Evolutionary conservation across 2,797 vertebrate genomes (phyloP).

Genomic region (Choloepus didactylus): DNA sequence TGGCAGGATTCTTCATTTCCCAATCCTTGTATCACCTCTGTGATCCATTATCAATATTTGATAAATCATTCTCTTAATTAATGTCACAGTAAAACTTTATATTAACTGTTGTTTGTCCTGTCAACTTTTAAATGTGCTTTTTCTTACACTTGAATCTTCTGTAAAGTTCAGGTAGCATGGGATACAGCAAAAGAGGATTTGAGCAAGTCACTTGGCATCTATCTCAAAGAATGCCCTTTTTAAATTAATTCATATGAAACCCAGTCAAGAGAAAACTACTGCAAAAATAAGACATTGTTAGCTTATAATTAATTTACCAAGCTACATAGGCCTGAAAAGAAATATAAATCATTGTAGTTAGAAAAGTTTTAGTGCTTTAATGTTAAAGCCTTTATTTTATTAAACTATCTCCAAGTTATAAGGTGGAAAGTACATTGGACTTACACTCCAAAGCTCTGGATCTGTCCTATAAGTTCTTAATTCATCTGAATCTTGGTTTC

Average conservation of each 20-base stretch:
- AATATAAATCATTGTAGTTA: not conserved
- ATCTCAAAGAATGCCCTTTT: constrained; percentile 51
- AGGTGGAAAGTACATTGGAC: too few species aligned
- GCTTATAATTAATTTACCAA: not conserved
- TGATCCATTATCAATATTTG: not conserved
- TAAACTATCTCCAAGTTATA: not conserved
- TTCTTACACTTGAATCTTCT: not conserved
- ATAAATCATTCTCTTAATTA: not conserved
- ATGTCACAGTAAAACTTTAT: not conserved
- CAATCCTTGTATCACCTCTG: not conserved
- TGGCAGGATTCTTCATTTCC: not conserved
- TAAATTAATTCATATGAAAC: constrained; percentile 30
- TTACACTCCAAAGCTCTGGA: not conserved
- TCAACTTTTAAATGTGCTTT: constrained; percentile 16
- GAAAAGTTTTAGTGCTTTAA: not conserved
- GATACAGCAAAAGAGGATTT: not conserved
- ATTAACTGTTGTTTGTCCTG: not conserved
- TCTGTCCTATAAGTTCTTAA: not conserved
- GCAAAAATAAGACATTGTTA: not conserved
- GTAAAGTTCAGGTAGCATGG: not conserved
- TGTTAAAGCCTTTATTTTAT: not conserved
- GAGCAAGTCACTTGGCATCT: constrained; percentile 26
- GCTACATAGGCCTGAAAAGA: not conserved
- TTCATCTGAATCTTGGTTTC: not conserved
- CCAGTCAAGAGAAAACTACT: not conserved